Evolutionary conservation across 2,113 vertebrate species (phyloP).

Genomic region (Lepisosteus osseus): DNA sequence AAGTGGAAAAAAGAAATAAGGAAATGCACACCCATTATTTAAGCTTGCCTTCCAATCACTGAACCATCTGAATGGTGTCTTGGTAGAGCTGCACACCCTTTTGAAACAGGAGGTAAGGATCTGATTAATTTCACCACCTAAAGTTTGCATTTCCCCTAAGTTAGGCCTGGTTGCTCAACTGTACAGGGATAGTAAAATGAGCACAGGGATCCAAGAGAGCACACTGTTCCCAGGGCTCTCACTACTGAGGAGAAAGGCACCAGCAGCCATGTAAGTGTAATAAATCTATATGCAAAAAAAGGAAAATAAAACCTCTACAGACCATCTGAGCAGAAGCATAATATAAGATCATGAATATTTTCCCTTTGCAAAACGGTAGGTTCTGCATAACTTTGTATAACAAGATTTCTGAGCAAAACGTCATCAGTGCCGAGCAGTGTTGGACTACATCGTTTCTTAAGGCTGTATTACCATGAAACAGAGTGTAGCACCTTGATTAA

Average conservation of each 20-base stretch:
- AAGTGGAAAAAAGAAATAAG: constrained; percentile 16
- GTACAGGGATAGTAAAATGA: too few species aligned
- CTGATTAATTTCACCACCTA: not conserved
- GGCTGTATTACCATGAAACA: too few species aligned
- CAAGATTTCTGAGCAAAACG: too few species aligned
- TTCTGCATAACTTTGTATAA: too few species aligned
- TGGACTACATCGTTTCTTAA: too few species aligned
- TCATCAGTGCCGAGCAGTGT: too few species aligned
- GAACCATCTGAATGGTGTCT: not conserved
- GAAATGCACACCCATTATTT: constrained; percentile 13
- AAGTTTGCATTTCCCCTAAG: too few species aligned
- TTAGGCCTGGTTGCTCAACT: too few species aligned
- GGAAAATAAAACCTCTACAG: not conserved
- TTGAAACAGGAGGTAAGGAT: not conserved
- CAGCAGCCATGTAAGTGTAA: not conserved
- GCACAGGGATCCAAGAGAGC: too few species aligned
- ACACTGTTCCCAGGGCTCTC: too few species aligned
- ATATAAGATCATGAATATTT: not conserved
- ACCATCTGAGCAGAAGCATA: not conserved
- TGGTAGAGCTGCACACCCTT: not conserved
- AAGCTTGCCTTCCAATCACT: not conserved
- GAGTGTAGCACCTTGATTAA: too few species aligned
- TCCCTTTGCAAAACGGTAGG: not conserved
- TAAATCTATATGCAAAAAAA: not conserved
- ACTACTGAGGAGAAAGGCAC: not conserved